Evolutionary conservation across 1,140 invertebrate species (phyloP), one percentile per base, ranked within the genome.

Genomic region (Neodiprion fabricii): DNA sequence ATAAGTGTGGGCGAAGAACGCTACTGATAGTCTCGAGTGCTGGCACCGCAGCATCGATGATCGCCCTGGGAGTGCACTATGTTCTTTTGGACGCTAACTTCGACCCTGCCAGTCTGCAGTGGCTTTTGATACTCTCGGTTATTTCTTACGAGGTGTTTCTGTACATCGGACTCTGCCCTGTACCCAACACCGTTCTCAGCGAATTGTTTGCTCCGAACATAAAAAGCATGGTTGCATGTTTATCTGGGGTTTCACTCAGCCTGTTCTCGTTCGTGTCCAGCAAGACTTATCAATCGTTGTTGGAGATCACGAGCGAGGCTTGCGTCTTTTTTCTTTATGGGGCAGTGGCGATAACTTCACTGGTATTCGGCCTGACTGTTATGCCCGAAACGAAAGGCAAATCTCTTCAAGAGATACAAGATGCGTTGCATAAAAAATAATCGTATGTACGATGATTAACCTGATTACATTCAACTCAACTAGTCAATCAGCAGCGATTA

Each of bases 171-270:
- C 87, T 94, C 78, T 92, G 92, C 53, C 92, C 92, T 1, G 91
- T 95, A 68, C 93, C 93, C 1, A 91, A 93, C 83, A 89, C 94
- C 40, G 89, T 94, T 74, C 90, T 93, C 75, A 91, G 93, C n/a
- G 93, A 95, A 87, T 88, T 94, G 76, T 94, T 94, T 80, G 91
- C 93, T 1, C 90, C 91, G 2, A 92, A 91, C 76, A 91, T 92
- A 9, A 91, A 93, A 77, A 89, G 92, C 10, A 89, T 91, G 70
- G 94, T 94, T 5, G 90, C 91, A 66, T 92, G 92, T 73, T 84
- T 94, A 47, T 92, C 92, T 0, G 92, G 94, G 70, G 90, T 93
- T 71, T 92, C 91, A 77, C 94, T 92, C 71, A 94, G 93, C 83
- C 80, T 91, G 7, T 90, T 91, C 71, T 94, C 93, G 72, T 95